Evolutionary conservation across 2,888 invertebrate species (phyloP).

Genomic region (Drosophila borborema): DNA sequence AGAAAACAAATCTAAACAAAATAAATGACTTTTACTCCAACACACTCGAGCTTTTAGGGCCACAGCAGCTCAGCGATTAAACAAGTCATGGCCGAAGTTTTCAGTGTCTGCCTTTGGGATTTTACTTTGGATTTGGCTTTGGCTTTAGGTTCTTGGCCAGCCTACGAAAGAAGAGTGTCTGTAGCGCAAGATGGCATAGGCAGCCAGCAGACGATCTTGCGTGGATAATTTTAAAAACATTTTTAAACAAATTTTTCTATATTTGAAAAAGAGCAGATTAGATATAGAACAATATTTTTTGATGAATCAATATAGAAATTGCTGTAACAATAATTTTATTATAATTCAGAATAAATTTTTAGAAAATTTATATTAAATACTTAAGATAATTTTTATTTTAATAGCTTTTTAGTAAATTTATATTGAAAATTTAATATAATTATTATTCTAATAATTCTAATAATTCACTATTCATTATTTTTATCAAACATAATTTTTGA

Average conservation of each 20-base stretch:
- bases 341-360: too few relatives aligned
- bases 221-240: too few relatives aligned
- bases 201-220: not conserved
- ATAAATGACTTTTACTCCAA: conserved; percentile 73
- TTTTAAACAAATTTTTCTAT: too few relatives aligned
- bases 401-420: not conserved
- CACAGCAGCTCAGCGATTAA: conserved; percentile 39
- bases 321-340: too few relatives aligned
- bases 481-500: too few relatives aligned
- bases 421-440: too few relatives aligned
- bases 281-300: too few relatives aligned
- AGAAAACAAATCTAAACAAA: conserved; percentile 71
- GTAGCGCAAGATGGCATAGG: conserved; percentile 1
- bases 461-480: too few relatives aligned
- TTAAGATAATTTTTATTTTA: not conserved
- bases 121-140: not conserved
- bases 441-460: too few relatives aligned
- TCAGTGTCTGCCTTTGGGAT: conserved; percentile 8
- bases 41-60: conserved; percentile 39
- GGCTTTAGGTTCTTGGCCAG: conserved; percentile 20
- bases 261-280: too few relatives aligned
- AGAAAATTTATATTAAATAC: not conserved
- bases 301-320: too few relatives aligned
- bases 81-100: conserved; percentile 60
- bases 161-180: conserved; percentile 8